Conservation (phyloP, 2,797 vertebrate genomes). For the Ambastaia sidthimunki region DNA sequence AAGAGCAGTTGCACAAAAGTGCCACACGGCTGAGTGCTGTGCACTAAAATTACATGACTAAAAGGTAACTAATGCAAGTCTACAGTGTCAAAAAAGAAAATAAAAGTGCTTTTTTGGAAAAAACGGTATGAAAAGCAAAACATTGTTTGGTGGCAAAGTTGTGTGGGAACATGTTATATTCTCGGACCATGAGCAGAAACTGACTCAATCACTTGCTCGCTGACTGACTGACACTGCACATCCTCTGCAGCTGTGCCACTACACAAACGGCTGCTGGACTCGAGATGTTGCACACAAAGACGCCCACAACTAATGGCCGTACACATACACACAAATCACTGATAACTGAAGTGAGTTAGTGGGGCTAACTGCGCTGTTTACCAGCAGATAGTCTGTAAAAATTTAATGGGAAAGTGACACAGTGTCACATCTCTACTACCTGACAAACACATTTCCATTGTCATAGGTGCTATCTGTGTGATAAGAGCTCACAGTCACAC, state of each 20-base stretch:
- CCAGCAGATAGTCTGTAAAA: background rate
- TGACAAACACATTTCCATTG: conserved; percentile 35
- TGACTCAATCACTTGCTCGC: conserved; percentile 5
- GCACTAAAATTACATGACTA: background rate
- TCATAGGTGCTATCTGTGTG: conserved; percentile 38
- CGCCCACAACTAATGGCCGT: conserved; percentile 5
- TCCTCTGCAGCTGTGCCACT: conserved; percentile 46
- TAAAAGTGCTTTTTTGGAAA: background rate
- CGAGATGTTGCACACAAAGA: conserved; percentile 15
- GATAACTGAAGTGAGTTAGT: background rate
- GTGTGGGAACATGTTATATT: conserved; percentile 9
- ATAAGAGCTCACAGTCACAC: conserved; percentile 42
- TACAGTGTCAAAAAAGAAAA: background rate
- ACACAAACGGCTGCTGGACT: conserved; percentile 29
- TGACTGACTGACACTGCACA: conserved; percentile 29
- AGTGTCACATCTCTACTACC: background rate
- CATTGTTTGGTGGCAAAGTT: background rate
- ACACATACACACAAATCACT: background rate
- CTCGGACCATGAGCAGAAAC: conserved; percentile 16
- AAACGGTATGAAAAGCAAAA: background rate
- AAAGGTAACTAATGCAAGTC: background rate
- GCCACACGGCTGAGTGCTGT: background rate
- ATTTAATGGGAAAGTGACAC: background rate
- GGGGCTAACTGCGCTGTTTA: background rate
- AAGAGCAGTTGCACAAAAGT: conserved; percentile 25